Conservation (phyloP, 2,888 invertebrate genomes). For the Parnassius smintheus region DNA sequence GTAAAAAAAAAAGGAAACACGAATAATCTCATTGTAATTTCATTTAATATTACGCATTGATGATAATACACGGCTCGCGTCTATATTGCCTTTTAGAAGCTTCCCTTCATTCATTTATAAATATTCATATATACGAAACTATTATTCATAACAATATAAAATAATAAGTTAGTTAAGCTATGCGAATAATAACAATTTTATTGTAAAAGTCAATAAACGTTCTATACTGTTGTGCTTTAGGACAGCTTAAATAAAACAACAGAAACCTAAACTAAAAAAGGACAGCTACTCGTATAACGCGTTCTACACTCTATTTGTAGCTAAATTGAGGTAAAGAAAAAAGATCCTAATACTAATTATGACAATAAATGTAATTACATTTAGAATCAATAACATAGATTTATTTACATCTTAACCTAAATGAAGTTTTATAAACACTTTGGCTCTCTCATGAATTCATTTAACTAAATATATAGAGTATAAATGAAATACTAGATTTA, state of each 20-base stretch:
- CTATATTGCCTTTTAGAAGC: constrained; percentile 23
- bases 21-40: constrained; percentile 79
- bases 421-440: constrained; percentile 61
- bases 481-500: constrained; percentile 47
- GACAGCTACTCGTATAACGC: constrained; percentile 27
- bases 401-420: constrained; percentile 66
- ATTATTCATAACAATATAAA: constrained; percentile 55
- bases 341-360: constrained; percentile 53
- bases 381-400: constrained; percentile 55
- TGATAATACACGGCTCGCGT: constrained; percentile 34
- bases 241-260: constrained; percentile 49
- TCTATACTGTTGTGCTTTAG: constrained; percentile 54
- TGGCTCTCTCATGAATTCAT: constrained; percentile 62
- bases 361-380: constrained; percentile 64
- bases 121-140: constrained; percentile 37
- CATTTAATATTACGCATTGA: constrained; percentile 53
- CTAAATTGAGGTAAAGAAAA: constrained; percentile 63
- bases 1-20: constrained; percentile 59
- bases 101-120: constrained; percentile 34
- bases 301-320: constrained; percentile 38
- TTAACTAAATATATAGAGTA: constrained; percentile 66
- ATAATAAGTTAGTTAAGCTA: constrained; percentile 59
- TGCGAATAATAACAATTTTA: constrained; percentile 47
- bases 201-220: constrained; percentile 39
- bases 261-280: constrained; percentile 17